These are phyloP conservation scores for Datnioides undecimradiatus DNA, from an alignment of 2,113 vertebrate species.

Conservation along the genomic window DNA sequence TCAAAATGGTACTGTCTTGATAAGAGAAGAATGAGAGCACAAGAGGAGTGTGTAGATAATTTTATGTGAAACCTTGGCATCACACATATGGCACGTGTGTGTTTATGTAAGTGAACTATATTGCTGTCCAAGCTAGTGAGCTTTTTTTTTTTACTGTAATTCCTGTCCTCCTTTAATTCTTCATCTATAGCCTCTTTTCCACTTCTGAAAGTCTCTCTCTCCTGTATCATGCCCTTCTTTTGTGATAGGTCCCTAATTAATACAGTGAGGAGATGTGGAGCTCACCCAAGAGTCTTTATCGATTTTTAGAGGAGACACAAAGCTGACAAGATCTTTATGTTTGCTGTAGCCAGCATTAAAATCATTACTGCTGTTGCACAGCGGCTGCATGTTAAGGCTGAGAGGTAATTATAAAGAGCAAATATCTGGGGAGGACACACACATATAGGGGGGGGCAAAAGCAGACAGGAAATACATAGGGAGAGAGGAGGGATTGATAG, in stretches of 20 bases:
- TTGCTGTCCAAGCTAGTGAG: conserved; percentile 20
- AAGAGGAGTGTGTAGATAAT: conserved; percentile 39
- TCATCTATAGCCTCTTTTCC: neutral
- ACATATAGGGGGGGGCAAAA: neutral
- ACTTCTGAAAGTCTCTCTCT: conserved; percentile 3
- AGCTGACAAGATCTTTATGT: conserved; percentile 58
- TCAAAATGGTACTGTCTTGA: conserved; percentile 50
- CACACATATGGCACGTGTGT: neutral
- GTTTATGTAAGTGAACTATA: neutral
- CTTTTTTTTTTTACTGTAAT: neutral
- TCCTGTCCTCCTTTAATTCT: neutral
- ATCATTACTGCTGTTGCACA: conserved; percentile 58
- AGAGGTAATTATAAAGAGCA: conserved; percentile 67
- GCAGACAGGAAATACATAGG: neutral
- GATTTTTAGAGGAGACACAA: conserved; percentile 37
- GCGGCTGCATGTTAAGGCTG: conserved; percentile 16
- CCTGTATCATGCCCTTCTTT: conserved; percentile 24
- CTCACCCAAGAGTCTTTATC: conserved; percentile 46
- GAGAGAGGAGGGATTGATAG: conserved; percentile 29
- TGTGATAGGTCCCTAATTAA: conserved; percentile 54
- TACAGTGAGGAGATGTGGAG: neutral
- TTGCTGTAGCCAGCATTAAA: conserved; percentile 61
- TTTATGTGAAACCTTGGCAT: conserved; percentile 40
- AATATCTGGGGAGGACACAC: conserved; percentile 51
- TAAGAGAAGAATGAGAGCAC: conserved; percentile 43